Percentiles rank a stretch among this genome's conserved stretches.
Evolutionary conservation across 2,113 vertebrate genomes (phyloP).

Genomic region (Ptilorrhoa leucosticta): DNA sequence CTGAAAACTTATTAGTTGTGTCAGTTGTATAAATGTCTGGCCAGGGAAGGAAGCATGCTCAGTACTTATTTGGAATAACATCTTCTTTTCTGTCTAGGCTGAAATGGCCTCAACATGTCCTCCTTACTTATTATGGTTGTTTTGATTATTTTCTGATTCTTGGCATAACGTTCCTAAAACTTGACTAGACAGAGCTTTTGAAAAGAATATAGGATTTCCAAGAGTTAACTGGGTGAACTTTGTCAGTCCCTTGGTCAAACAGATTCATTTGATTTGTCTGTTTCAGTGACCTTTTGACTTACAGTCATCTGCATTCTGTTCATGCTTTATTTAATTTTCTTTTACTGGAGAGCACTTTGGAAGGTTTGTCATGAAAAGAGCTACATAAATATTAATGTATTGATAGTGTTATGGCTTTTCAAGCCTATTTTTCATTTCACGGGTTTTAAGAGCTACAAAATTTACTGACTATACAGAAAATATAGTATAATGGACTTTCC

Average conservation of each 20-base stretch:
- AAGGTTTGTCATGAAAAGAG: conserved; percentile 73
- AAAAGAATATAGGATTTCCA: neutral
- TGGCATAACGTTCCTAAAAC: neutral
- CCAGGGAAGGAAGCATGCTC: neutral
- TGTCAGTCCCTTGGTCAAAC: neutral
- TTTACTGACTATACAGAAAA: conserved; percentile 75
- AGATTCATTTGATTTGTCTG: conserved; percentile 31
- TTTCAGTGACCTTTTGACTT: conserved; percentile 56
- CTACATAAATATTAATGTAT: conserved; percentile 78
- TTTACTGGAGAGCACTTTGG: conserved; percentile 55
- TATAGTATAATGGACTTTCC: conserved; percentile 68
- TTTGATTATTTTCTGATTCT: neutral
- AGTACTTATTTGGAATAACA: neutral
- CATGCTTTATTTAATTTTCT: conserved; percentile 66
- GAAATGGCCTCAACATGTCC: neutral
- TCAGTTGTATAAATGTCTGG: neutral
- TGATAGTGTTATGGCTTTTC: conserved; percentile 70
- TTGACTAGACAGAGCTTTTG: neutral
- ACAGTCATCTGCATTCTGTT: conserved; percentile 43
- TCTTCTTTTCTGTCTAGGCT: neutral
- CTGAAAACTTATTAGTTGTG: neutral
- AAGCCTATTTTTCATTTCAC: conserved; percentile 72
- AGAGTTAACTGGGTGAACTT: neutral
- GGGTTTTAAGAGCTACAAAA: conserved; percentile 72
- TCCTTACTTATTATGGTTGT: neutral